Base-by-base conservation (phyloP, 2,113 vertebrate genomes). In the Picathartes gymnocephalus region DNA sequence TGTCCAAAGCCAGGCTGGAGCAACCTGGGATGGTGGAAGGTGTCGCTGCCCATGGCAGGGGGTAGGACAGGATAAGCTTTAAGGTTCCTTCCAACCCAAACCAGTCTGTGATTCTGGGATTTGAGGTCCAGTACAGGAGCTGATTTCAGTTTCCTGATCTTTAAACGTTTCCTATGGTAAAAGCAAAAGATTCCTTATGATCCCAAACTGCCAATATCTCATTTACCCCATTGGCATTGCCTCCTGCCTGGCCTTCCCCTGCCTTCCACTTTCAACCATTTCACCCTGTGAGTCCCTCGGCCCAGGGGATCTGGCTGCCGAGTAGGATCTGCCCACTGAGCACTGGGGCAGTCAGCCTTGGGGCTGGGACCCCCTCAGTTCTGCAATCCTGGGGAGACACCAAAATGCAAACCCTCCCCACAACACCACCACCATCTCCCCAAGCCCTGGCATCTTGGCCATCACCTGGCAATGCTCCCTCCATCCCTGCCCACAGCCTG, bases 321-420 rank as follows among this genome's bases (percentile, higher is more conserved):
- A 16, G 37, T 0, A 1, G 25, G 1, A 44, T 27, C 50, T 85
- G 51, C 50, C 10, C 27, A 1, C 27, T 6, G 4, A 81, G 74
- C 54, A 25, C 23, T 0, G 28, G 57, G 53, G 21, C 45, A 53
- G 15, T 6, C 2, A 0, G 19, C n/a, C 56, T 3, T 0, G 1
- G 72, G 69, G 25, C 79, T 62, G 47, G 17, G 5, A 79, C 5
- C 24, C n/a, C 44, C 39, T n/a, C 30, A 15, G 31, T 16, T 11
- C 78, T 44, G 47, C 58, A 53, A 1, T 9, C 6, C 54, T 47
- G 50, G 40, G 69, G 65, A 25, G 40, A 62, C 57, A 27, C 3
- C 61, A 22, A 19, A 0, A 28, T 25, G 15, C 39, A 48, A 82
- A 68, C 45, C 35, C 42, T 54, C 16, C 35, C 61, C 3, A 3